These are phyloP conservation scores for Chaetophractus vellerosus DNA, from an alignment of 2,797 vertebrate genomes.

Conservation along the genomic window DNA sequence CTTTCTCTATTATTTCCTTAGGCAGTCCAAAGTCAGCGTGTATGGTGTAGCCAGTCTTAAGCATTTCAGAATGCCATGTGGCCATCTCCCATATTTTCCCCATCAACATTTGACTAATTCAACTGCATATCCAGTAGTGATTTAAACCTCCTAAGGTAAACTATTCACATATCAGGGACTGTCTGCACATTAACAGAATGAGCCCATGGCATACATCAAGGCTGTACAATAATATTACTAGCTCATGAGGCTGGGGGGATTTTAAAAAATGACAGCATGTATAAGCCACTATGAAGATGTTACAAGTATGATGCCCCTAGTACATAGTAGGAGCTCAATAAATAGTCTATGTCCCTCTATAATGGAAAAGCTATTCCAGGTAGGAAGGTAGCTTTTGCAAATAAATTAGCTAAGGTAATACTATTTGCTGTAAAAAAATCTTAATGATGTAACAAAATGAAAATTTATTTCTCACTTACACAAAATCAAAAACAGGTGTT, in stretches of 20 bases:
- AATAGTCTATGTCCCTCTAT: background rate
- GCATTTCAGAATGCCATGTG: background rate
- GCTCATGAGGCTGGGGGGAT: background rate
- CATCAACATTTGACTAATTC: background rate
- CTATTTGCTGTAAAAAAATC: background rate
- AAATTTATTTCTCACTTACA: constrained; percentile 17
- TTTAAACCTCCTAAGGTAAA: background rate
- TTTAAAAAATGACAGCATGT: background rate
- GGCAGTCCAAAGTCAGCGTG: background rate
- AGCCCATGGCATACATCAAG: background rate
- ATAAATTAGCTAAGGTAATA: background rate
- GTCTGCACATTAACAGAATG: background rate
- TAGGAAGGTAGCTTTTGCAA: background rate
- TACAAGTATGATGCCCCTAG: background rate
- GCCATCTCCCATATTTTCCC: background rate
- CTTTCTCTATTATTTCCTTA: background rate
- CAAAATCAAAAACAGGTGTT: background rate
- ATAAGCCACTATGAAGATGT: background rate
- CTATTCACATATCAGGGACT: constrained; percentile 35
- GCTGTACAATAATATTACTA: background rate
- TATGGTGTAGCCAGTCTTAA: background rate
- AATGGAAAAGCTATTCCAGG: background rate
- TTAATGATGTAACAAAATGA: background rate
- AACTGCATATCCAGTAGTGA: background rate
- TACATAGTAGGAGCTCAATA: background rate